Percentiles rank a stretch among this genome's conserved stretches.
These are phyloP conservation scores for Heliconius sara DNA, from an alignment of 2,888 invertebrate genomes.

Conservation along the genomic window DNA sequence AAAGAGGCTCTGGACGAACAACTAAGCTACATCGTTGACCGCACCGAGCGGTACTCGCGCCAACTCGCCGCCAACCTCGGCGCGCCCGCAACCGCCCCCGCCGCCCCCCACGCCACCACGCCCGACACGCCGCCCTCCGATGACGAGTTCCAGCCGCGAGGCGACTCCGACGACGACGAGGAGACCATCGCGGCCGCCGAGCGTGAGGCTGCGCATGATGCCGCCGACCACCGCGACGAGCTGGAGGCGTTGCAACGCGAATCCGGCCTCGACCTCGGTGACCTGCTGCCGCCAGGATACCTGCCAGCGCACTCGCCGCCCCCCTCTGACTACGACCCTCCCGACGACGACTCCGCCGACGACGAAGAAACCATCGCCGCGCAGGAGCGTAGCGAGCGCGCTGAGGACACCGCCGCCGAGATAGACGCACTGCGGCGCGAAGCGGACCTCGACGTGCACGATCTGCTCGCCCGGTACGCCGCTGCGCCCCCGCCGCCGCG, in stretches of 20 bases:
- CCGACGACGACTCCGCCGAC: constrained; percentile 87
- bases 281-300: constrained; percentile 93
- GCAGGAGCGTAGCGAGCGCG: constrained; percentile 86
- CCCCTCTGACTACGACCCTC: constrained; percentile 89
- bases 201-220: constrained; percentile 85
- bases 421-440: constrained; percentile 91
- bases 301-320: constrained; percentile 86
- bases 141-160: constrained; percentile 92
- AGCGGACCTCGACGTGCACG: constrained; percentile 92
- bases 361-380: constrained; percentile 75
- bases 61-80: constrained; percentile 93
- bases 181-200: constrained; percentile 96
- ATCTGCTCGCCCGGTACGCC: constrained; percentile 89
- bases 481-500: constrained; percentile 42
- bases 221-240: constrained; percentile 86
- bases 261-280: constrained; percentile 94
- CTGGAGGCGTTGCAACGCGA: constrained; percentile 94
- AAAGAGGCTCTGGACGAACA: constrained; percentile 98
- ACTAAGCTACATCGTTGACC: constrained; percentile 98
- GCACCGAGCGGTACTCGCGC: constrained; percentile 98
- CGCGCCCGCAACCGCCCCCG: constrained; percentile 57
- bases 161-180: constrained; percentile 92
- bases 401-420: constrained; percentile 85
- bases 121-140: constrained; percentile 63
- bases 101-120: constrained; percentile 48